These are phyloP conservation scores for Sebastes steindachneri DNA, from an alignment of 2,797 vertebrate species.

Conservation along the genomic window DNA sequence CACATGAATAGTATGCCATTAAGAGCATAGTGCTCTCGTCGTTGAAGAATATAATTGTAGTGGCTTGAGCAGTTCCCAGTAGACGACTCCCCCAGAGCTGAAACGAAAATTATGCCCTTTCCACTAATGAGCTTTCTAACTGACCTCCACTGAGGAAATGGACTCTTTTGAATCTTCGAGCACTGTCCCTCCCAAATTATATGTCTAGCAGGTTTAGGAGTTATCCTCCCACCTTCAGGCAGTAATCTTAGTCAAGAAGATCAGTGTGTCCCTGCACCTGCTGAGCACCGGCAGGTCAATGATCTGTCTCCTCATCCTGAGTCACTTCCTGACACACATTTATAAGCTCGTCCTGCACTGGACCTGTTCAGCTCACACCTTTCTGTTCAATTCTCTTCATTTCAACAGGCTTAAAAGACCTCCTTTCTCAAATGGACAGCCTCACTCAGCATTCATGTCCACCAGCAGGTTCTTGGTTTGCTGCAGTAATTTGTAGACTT, in stretches of 20 bases:
- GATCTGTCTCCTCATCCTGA: constrained; percentile 30
- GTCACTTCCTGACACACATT: constrained; percentile 5
- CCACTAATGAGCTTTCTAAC: constrained; percentile 50
- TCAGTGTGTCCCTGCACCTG: constrained; percentile 20
- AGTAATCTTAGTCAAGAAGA: constrained; percentile 19
- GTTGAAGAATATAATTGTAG: constrained; percentile 54
- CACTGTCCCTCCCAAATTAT: constrained; percentile 16
- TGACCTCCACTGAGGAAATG: constrained; percentile 41
- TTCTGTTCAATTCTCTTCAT: constrained; percentile 27
- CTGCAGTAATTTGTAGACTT: constrained; percentile 5
- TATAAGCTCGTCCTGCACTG: neutral
- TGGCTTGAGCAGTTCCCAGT: constrained; percentile 28
- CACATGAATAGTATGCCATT: constrained; percentile 50
- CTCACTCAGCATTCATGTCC: constrained; percentile 23
- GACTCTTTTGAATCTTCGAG: constrained; percentile 22
- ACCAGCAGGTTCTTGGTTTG: neutral
- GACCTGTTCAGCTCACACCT: constrained; percentile 16
- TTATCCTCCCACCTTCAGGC: constrained; percentile 9
- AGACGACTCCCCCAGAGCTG: constrained; percentile 29
- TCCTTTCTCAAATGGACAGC: constrained; percentile 10
- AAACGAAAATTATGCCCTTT: constrained; percentile 61
- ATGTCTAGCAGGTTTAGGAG: constrained; percentile 12
- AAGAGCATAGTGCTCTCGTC: constrained; percentile 7
- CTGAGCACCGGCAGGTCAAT: constrained; percentile 25
- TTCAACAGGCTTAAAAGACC: constrained; percentile 16